Base-by-base conservation (phyloP, 1,140 invertebrate genomes). In the Halictus rubicundus region DNA sequence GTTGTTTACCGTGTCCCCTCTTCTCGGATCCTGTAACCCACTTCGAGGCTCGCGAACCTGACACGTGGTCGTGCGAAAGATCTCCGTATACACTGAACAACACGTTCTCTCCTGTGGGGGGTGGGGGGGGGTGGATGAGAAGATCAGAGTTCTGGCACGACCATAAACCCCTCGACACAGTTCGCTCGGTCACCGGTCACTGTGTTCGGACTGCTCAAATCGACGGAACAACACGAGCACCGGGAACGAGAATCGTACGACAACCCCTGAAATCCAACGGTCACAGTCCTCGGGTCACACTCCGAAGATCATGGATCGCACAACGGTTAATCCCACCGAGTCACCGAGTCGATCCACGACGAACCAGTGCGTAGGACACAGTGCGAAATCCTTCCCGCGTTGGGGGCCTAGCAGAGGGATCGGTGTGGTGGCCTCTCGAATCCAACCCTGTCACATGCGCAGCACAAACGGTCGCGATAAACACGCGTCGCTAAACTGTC, bases 401-500 rank as follows among this genome's bases (percentile, higher is more conserved):
- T 32, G 2, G 32, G 27, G 32, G 32, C 0, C 32, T 32, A 32
- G 32, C 32, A 32, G 32, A 32, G 14, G 42, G 42, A 14, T 14
- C 9, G 12, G 10, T 14, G 42, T 14, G 39, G 39, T 42, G 6
- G 16, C 49, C 46, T 52, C 21, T 21, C 19, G 54, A 78, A 61
- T n/a, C 39, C 12, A 23, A 27, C 54, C 60, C 39, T 66, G n/a
- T 8, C n/a, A 2, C 46, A 32, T 54, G 23, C 37, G 37, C 21
- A 39, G 23, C 5, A 16, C 25, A 16, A 63, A 19, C 42, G 12
- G 57, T 23, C 60, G 60, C 57, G 69, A 65, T 57, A 78, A 78
- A 63, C 76, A 72, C 76, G 68, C 60, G 59, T 71, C 59, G 76
- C 63, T 68, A 27, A 78, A 71, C 68, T 64, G 76, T 72, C 76